Percentiles rank a stretch among this genome's conserved stretches.
Evolutionary conservation across 2,113 vertebrate species (phyloP).

Genomic region (Neogale vison): DNA sequence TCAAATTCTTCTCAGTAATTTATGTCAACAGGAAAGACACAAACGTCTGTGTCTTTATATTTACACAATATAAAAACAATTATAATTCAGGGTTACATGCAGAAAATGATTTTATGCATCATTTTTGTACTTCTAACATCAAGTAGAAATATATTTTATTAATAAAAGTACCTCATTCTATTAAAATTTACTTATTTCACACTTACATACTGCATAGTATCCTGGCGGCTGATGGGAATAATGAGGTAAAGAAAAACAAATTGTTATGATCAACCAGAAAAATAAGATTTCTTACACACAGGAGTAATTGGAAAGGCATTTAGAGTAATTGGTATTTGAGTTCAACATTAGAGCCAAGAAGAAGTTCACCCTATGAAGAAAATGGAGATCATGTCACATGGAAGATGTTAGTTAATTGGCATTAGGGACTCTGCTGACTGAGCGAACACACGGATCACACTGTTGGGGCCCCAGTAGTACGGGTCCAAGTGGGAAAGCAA

Average conservation of each 20-base stretch:
- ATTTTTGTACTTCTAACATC: neutral
- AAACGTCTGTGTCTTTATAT: neutral
- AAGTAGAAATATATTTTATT: neutral
- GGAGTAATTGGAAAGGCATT: neutral
- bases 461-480: too few species aligned
- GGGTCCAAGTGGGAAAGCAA: neutral
- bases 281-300: neutral
- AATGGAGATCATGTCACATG: neutral
- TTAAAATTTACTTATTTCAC: neutral
- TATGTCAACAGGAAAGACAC: neutral
- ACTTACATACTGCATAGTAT: neutral
- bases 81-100: neutral
- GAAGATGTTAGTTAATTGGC: rapidly evolving
- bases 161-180: neutral
- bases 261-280: neutral
- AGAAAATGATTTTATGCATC: neutral
- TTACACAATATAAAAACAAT: neutral
- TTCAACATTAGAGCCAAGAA: neutral
- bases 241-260: neutral
- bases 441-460: neutral
- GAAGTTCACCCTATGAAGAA: neutral
- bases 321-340: neutral
- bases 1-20: neutral
- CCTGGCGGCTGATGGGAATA: neutral
- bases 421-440: neutral